Evolutionary conservation across 1,140 invertebrate species (phyloP), one percentile per base, ranked within the genome.

Genomic region (Rhizoglyphus robini): DNA sequence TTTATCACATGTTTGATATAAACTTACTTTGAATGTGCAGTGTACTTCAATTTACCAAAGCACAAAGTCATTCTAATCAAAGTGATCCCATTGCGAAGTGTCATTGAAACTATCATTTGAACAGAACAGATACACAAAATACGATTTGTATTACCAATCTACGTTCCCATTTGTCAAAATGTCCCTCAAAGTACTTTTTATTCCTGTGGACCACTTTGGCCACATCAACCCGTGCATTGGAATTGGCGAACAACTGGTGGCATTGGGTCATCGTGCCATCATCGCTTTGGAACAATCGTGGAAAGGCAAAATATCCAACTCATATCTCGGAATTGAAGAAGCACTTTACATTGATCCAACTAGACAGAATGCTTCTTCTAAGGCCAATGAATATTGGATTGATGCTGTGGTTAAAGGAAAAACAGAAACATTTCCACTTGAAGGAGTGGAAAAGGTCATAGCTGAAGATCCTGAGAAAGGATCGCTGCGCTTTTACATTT

Each of bases 251-350:
- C n/a, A 54, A 20, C 11, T 65, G 0, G 23, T 32, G 11, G 27
- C n/a, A 11, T 32, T 5, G 2, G 63, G 63, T 3, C 47, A 65
- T 46, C 23, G 48, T 1, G 38, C 30, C 18, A 34, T 63, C 1
- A 48, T 63, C 49, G 62, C 41, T 18, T 3, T 63, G 11, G 51
- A 63, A 15, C 1, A 31, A 29, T 11, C 57, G 18, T 62, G 51
- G 65, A 4, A 68, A n/a, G 65, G 65, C 30, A 48, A 57, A 62
- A 41, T 41, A 41, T n/a, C 47, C 13, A 25, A 13, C 15, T 11
- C 20, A 18, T 41, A 63, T 46, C 18, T 11, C 20, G 65, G 65
- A 8, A 59, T 62, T 30, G 61, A 63, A 30, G 61, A 63, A 30
- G 31, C 29, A 48, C 15, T 41, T 31, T 66, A 41, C 46, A 32